A percentile compares a stretch with the other conserved stretches of the same genome.
Conservation (phyloP, 2,888 invertebrate species). For the Platerodrilus igneus region DNA sequence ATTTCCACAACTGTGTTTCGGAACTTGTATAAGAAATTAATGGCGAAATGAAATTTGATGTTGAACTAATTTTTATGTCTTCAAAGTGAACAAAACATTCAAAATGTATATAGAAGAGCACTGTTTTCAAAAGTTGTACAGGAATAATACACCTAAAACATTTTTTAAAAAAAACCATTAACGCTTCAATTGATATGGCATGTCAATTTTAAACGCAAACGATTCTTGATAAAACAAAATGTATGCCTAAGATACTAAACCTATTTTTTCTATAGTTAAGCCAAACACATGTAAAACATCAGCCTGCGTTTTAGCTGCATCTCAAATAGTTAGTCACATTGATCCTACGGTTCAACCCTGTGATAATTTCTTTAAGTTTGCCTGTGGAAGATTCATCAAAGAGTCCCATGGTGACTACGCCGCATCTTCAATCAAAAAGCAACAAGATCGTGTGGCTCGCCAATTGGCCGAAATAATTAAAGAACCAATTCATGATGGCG, state of each 20-base stretch:
- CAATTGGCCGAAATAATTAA: conserved; percentile 10
- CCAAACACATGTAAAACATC: conserved; percentile 10
- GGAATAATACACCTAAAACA: background rate
- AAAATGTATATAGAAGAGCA: no score
- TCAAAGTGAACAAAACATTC: no score
- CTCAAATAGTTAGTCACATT: conserved; percentile 63
- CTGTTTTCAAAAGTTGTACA: no score
- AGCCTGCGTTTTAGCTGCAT: conserved; percentile 45
- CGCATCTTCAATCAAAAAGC: background rate
- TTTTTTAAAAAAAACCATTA: background rate
- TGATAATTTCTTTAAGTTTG: conserved; percentile 59
- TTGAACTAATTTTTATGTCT: no score
- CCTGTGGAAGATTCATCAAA: conserved; percentile 11
- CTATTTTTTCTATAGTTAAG: conserved; percentile 3
- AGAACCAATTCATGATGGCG: conserved; percentile 10
- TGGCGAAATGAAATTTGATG: no score
- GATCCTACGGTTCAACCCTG: conserved; percentile 65
- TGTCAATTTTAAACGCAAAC: background rate
- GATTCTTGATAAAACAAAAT: background rate
- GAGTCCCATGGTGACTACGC: conserved; percentile 7
- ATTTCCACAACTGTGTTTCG: no score
- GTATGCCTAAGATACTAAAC: background rate
- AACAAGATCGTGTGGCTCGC: conserved; percentile 1
- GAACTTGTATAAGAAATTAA: no score
- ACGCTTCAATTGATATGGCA: background rate